These are phyloP conservation scores for Parelbella ahira DNA, from an alignment of 2,888 invertebrate genomes.

Conservation along the genomic window DNA sequence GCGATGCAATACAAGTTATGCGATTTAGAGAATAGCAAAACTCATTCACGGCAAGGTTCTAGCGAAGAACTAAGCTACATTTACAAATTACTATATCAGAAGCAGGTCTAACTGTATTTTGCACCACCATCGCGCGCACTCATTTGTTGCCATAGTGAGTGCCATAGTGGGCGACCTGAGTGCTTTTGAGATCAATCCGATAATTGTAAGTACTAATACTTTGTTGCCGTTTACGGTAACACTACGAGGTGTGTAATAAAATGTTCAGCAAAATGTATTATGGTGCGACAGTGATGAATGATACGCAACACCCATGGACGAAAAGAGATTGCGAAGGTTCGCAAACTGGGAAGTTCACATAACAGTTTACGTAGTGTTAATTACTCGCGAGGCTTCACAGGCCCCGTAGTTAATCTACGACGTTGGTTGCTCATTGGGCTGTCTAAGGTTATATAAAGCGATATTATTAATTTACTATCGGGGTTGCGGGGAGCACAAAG, in stretches of 20 bases:
- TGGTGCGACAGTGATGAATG: slow-evolving; percentile 18
- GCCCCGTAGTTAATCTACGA: slow-evolving; percentile 18
- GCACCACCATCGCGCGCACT: no score
- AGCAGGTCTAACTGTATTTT: no score
- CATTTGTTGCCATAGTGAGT: no score
- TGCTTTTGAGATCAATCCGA: slow-evolving; percentile 2
- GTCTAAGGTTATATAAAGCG: slow-evolving; percentile 16
- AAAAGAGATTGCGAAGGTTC: slow-evolving; percentile 16
- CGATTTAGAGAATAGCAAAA: no score
- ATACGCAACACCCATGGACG: slow-evolving; percentile 9
- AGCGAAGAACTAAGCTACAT: no score
- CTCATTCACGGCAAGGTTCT: no score
- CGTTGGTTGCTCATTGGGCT: slow-evolving; percentile 16
- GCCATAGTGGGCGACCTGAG: no score
- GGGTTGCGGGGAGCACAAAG: no score
- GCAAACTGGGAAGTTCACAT: slow-evolving; percentile 22
- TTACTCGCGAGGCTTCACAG: slow-evolving; percentile 17
- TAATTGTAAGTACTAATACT: slow-evolving; percentile 7
- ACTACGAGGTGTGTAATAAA: slow-evolving; percentile 14
- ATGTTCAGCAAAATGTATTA: slow-evolving; percentile 13
- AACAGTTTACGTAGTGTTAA: slow-evolving; percentile 21
- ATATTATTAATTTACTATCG: slow-evolving; percentile 14
- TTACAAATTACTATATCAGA: no score
- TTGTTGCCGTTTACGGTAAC: slow-evolving; percentile 14
- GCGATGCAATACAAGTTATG: no score